Evolutionary conservation across 2,888 invertebrate genomes (phyloP).

Genomic region (Drosophila neonasuta): DNA sequence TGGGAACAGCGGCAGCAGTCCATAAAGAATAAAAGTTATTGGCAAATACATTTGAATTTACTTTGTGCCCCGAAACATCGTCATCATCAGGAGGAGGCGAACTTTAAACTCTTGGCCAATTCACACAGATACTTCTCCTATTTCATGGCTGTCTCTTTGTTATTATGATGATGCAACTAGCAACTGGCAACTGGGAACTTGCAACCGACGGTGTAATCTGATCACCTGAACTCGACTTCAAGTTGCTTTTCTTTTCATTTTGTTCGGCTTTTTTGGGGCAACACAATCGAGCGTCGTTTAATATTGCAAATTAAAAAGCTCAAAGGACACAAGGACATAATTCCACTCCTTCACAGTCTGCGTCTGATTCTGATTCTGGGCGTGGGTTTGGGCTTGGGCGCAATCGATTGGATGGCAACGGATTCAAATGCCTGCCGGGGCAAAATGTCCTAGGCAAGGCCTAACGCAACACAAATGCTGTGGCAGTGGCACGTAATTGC

Average conservation of each 20-base stretch:
- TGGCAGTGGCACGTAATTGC: conserved; percentile 62
- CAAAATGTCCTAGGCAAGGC: conserved; percentile 12
- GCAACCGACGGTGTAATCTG: conserved; percentile 15
- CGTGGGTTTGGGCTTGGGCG: conserved; percentile 13
- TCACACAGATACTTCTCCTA: conserved; percentile 2
- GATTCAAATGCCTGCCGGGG: conserved; percentile 64
- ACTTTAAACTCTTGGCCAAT: conserved; percentile 26
- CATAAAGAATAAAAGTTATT: conserved; percentile 76
- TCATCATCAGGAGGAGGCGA: conserved; percentile 10
- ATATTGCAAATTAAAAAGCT: conserved; percentile 55
- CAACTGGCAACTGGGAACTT: neutral
- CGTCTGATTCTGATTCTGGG: conserved; percentile 4
- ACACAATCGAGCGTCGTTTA: conserved; percentile 52
- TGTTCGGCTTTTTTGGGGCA: conserved; percentile 9
- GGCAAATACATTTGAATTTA: conserved; percentile 75
- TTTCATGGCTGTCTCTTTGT: conserved; percentile 19
- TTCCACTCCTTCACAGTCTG: conserved; percentile 9
- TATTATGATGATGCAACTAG: conserved; percentile 33
- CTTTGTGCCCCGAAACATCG: conserved; percentile 46
- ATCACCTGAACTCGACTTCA: conserved; percentile 24
- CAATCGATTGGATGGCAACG: conserved; percentile 46
- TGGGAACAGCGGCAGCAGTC: conserved; percentile 57
- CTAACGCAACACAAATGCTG: neutral
- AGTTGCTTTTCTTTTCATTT: conserved; percentile 11
- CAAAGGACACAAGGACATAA: conserved; percentile 44